phyloP scores from a whole-genome alignment of 2,888 invertebrate species.

The Polydrusus pterygomalis region DNA sequence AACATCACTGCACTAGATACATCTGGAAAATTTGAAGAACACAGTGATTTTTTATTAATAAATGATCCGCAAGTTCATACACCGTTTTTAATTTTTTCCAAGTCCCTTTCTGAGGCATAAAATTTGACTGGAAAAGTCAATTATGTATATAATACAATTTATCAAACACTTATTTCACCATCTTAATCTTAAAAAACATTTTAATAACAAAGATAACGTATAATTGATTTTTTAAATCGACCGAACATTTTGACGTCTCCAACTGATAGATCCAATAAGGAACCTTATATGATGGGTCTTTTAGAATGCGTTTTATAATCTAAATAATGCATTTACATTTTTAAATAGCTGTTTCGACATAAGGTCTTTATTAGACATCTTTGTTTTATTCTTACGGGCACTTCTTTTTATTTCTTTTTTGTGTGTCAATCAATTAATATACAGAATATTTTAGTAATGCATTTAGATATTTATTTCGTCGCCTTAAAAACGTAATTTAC shows the following conservation, averaged over 20 bases:
- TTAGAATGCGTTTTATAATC: slow-evolving; percentile 29
- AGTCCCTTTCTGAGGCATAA: too few species aligned
- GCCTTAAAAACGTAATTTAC: too few species aligned
- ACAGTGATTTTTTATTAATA: too few species aligned
- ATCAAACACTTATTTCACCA: slow-evolving; percentile 35
- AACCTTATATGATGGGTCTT: neutral
- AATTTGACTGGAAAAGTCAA: too few species aligned
- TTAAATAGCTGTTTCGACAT: slow-evolving; percentile 33
- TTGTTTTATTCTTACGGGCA: slow-evolving; percentile 12
- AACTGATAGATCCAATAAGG: slow-evolving; percentile 32
- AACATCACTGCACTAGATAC: too few species aligned
- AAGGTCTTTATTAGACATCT: slow-evolving; percentile 17
- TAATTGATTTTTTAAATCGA: slow-evolving; percentile 45
- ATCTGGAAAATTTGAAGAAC: too few species aligned
- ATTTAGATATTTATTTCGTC: too few species aligned
- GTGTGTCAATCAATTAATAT: slow-evolving; percentile 16
- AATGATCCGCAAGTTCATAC: too few species aligned
- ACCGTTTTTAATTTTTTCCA: too few species aligned
- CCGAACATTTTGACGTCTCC: slow-evolving; percentile 39
- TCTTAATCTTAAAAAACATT: slow-evolving; percentile 38
- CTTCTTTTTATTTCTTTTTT: slow-evolving; percentile 1
- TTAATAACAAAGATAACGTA: slow-evolving; percentile 43
- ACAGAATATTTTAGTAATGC: neutral
- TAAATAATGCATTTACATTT: slow-evolving; percentile 37
- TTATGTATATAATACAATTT: slow-evolving; percentile 41